A percentile compares a stretch with the other conserved stretches of the same genome.
Evolutionary conservation across 2,888 invertebrate species (phyloP).

Genomic region (Teleiodes luculella): DNA sequence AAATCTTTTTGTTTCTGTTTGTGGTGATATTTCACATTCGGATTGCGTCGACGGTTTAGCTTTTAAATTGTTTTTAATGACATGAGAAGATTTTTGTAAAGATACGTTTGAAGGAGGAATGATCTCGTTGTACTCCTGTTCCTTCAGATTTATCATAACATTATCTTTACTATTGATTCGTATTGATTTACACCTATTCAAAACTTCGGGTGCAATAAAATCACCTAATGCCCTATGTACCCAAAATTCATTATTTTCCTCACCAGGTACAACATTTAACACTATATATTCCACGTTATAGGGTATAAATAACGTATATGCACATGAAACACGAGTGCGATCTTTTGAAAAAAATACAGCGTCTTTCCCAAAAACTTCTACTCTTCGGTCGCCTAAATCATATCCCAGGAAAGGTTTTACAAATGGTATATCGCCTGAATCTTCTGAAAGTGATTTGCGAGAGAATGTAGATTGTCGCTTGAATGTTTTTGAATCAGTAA

Average conservation of each 20-base stretch:
- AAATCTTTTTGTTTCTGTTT: slow-evolving; percentile 41
- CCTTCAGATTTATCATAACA: slow-evolving; percentile 56
- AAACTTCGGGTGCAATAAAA: slow-evolving; percentile 31
- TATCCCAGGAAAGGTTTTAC: slow-evolving; percentile 59
- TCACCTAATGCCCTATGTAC: slow-evolving; percentile 57
- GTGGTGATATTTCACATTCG: slow-evolving; percentile 20
- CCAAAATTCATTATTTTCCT: slow-evolving; percentile 58
- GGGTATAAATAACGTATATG: slow-evolving; percentile 59
- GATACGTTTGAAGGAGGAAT: slow-evolving; percentile 14
- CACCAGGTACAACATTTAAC: slow-evolving; percentile 54
- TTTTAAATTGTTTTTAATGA: neutral
- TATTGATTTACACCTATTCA: slow-evolving; percentile 55
- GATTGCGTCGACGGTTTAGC: slow-evolving; percentile 24
- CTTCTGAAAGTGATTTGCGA: neutral
- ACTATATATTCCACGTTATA: slow-evolving; percentile 55
- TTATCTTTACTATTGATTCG: slow-evolving; percentile 56
- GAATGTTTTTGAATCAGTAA: slow-evolving; percentile 41
- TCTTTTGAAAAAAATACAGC: slow-evolving; percentile 60
- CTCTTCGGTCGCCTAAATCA: slow-evolving; percentile 61
- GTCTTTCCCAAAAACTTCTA: slow-evolving; percentile 67
- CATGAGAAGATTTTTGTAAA: neutral
- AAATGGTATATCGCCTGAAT: neutral
- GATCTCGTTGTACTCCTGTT: slow-evolving; percentile 41
- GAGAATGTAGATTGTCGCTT: slow-evolving; percentile 31
- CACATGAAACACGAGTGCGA: slow-evolving; percentile 51